These are phyloP conservation scores for Lepidurus packardi DNA, from an alignment of 1,140 invertebrate species.

Conservation along the genomic window DNA sequence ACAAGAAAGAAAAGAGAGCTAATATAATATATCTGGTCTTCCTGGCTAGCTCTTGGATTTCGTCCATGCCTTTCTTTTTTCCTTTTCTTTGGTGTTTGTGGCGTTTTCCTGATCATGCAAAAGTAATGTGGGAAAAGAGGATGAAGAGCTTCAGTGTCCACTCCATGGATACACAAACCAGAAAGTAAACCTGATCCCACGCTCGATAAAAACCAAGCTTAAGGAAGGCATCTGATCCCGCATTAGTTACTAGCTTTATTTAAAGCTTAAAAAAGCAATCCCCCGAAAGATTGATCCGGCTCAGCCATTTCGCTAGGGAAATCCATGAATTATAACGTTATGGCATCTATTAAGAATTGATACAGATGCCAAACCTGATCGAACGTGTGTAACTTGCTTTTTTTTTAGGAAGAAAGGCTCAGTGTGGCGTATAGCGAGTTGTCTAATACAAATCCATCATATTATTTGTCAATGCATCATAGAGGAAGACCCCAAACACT, in stretches of 20 bases:
- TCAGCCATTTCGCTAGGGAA: background rate
- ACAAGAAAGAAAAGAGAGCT: background rate
- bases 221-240: background rate
- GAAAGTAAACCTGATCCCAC: background rate
- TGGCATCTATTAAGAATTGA: slow-evolving; percentile 1
- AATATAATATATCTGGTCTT: background rate
- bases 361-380: background rate
- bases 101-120: slow-evolving; percentile 8
- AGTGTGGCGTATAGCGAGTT: too few species aligned
- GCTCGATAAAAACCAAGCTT: background rate
- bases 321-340: background rate
- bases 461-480: too few species aligned
- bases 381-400: background rate
- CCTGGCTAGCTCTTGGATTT: background rate
- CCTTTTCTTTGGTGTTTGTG: background rate
- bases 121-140: background rate
- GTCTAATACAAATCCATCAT: too few species aligned
- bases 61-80: background rate
- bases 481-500: too few species aligned
- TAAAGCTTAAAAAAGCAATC: background rate
- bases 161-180: slow-evolving; percentile 2
- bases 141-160: slow-evolving; percentile 1
- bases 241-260: background rate
- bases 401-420: too few species aligned
- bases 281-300: background rate